These are phyloP conservation scores for Nomada fucata DNA, from an alignment of 2,888 invertebrate genomes.

Conservation along the genomic window DNA sequence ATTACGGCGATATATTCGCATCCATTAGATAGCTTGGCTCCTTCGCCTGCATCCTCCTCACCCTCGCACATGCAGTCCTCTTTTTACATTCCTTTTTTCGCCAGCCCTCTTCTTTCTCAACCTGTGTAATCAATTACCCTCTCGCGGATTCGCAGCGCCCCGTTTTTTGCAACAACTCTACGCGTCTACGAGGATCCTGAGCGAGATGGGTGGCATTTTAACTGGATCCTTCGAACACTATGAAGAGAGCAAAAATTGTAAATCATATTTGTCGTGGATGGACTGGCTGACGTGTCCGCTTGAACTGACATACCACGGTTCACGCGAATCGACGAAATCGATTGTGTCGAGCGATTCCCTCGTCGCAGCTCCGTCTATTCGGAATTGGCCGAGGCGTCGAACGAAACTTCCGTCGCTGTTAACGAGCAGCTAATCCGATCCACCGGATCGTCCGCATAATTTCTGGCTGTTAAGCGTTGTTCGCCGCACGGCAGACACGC, in stretches of 20 bases:
- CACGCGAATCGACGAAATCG: not conserved
- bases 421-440: slow-evolving; percentile 44
- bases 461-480: slow-evolving; percentile 44
- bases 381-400: not conserved
- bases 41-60: slow-evolving; percentile 68
- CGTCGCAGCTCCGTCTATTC: not conserved
- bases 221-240: not conserved
- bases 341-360: not conserved
- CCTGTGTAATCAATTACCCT: slow-evolving; percentile 50
- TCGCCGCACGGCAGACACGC: slow-evolving; percentile 36
- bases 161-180: slow-evolving; percentile 1
- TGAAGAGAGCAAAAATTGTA: not conserved
- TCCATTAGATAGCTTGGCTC: slow-evolving; percentile 83
- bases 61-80: slow-evolving; percentile 22
- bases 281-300: no score
- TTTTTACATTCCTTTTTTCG: slow-evolving; percentile 24
- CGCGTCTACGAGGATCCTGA: not conserved
- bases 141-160: slow-evolving; percentile 13
- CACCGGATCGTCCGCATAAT: slow-evolving; percentile 43
- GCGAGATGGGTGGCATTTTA: not conserved
- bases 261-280: no score
- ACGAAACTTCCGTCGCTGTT: not conserved
- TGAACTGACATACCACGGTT: no score
- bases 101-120: slow-evolving; percentile 6
- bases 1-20: slow-evolving; percentile 84